Evolutionary conservation across 2,797 vertebrate genomes (phyloP).

Genomic region (Megalops cyprinoides): DNA sequence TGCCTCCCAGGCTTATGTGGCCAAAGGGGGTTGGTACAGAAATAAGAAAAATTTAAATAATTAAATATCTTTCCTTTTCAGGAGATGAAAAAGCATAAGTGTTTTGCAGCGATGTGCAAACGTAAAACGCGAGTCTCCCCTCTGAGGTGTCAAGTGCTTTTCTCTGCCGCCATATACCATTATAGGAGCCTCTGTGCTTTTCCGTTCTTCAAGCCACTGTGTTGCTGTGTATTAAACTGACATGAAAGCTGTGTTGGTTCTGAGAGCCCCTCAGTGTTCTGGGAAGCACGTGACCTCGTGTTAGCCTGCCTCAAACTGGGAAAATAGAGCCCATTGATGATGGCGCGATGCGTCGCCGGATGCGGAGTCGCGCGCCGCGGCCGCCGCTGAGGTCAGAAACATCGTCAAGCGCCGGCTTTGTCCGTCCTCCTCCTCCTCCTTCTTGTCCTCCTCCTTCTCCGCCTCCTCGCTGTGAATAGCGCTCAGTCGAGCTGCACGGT

Average conservation of each 20-base stretch:
- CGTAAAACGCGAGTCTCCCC: not conserved
- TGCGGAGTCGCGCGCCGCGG: too few relatives aligned
- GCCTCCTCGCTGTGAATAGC: slow-evolving; percentile 20
- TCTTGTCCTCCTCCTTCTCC: too few relatives aligned
- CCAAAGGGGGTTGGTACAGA: not conserved
- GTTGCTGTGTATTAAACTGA: not conserved
- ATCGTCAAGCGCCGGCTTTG: not conserved
- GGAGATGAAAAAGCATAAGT: not conserved
- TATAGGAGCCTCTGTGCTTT: too few relatives aligned
- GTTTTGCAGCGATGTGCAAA: not conserved
- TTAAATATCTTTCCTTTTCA: not conserved
- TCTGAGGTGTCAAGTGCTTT: not conserved
- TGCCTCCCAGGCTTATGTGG: not conserved
- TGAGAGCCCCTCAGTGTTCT: not conserved
- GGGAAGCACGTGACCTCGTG: not conserved
- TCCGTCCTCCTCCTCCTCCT: too few relatives aligned
- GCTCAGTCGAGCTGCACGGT: slow-evolving; percentile 14
- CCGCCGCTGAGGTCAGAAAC: not conserved
- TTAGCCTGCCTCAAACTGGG: not conserved
- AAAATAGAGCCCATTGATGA: not conserved
- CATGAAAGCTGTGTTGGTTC: not conserved
- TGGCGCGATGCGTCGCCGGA: not conserved
- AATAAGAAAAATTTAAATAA: not conserved
- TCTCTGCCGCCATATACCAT: too few relatives aligned
- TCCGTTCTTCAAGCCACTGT: not conserved